Conservation (phyloP, 2,113 vertebrate species). For the Hucho hucho region DNA sequence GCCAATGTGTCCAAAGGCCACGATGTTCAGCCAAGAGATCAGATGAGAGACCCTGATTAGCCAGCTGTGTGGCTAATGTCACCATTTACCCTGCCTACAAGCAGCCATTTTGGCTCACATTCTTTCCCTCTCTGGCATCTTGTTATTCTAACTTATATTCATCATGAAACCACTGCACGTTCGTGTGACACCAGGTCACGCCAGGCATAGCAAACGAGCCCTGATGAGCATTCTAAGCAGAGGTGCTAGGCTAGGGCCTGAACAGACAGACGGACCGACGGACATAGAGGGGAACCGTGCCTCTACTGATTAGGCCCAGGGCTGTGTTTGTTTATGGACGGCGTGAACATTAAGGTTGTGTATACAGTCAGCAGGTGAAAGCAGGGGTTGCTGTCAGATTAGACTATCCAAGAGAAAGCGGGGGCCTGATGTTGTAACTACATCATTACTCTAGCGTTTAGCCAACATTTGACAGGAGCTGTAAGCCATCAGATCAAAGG, state of each 20-base stretch:
- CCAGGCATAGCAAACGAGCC: constrained; percentile 66
- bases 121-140: constrained; percentile 58
- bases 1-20: constrained; percentile 30
- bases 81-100: constrained; percentile 38
- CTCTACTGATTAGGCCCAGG: constrained; percentile 60
- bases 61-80: constrained; percentile 62
- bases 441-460: constrained; percentile 61
- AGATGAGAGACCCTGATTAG: constrained; percentile 51
- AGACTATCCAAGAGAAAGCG: constrained; percentile 23
- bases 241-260: constrained; percentile 32
- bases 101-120: constrained; percentile 65
- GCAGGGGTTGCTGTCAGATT: constrained; percentile 67
- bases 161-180: constrained; percentile 68
- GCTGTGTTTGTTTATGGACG: constrained; percentile 65
- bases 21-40: constrained; percentile 63
- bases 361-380: constrained; percentile 63
- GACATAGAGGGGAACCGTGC: neutral
- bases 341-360: constrained; percentile 57
- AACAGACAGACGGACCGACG: constrained; percentile 15
- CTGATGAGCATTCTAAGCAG: constrained; percentile 71
- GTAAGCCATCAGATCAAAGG: constrained; percentile 73
- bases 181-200: constrained; percentile 49
- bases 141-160: constrained; percentile 72
- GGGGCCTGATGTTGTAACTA: constrained; percentile 8
- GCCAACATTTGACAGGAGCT: constrained; percentile 56